phyloP scores from a whole-genome alignment of 2,797 vertebrate species.

The Vultur gryphus region DNA sequence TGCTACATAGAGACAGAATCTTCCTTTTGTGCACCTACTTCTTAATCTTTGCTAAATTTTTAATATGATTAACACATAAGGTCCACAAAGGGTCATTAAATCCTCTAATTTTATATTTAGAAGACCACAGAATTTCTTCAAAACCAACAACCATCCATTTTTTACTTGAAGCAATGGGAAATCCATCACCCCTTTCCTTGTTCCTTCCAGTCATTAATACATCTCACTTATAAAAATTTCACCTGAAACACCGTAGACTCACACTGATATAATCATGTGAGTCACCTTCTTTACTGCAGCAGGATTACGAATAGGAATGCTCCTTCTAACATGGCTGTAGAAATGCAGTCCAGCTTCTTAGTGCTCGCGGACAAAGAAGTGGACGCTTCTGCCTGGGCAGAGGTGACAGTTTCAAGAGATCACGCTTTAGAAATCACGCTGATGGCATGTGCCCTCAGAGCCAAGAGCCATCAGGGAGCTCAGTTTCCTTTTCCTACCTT shows the following conservation, averaged over 20 bases:
- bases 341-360: neutral
- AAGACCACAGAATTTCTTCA: neutral
- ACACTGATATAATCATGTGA: neutral
- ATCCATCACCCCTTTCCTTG: neutral
- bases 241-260: neutral
- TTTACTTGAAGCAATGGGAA: neutral
- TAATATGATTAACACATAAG: neutral
- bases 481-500: neutral
- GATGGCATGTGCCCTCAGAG: neutral
- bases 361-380: neutral
- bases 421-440: neutral
- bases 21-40: neutral
- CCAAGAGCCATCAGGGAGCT: neutral
- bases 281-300: neutral
- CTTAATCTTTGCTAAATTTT: neutral
- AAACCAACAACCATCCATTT: neutral
- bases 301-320: neutral
- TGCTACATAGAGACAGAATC: neutral
- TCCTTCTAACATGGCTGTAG: neutral
- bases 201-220: neutral
- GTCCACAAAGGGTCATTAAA: neutral
- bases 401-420: neutral
- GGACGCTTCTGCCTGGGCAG: neutral
- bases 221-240: neutral
- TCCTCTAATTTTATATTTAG: neutral